Evolutionary conservation across 2,797 vertebrate genomes (phyloP).

Genomic region (Ctenopoma kingsleyae): DNA sequence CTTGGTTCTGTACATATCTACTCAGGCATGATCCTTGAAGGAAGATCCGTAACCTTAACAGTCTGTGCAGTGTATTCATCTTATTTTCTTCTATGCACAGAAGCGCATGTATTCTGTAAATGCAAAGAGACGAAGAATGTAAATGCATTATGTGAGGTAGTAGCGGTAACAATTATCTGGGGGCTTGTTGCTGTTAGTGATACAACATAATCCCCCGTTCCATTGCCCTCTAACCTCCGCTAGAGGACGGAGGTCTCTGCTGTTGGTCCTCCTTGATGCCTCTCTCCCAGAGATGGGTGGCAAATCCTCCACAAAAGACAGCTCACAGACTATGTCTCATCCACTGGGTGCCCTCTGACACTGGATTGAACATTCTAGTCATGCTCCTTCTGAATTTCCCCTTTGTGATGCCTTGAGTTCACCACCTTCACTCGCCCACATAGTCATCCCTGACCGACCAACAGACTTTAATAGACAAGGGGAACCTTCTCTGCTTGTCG

Average conservation of each 20-base stretch:
- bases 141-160: neutral
- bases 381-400: constrained; percentile 70
- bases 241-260: constrained; percentile 39
- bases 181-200: constrained; percentile 20
- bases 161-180: fast-evolving
- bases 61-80: neutral
- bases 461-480: constrained; percentile 58
- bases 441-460: constrained; percentile 50
- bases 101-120: constrained; percentile 5
- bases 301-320: constrained; percentile 73
- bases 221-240: constrained; percentile 31
- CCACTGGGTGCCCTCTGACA: constrained; percentile 71
- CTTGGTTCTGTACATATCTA: neutral
- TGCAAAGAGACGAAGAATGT: constrained; percentile 11
- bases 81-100: neutral
- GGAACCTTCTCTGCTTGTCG: constrained; percentile 28
- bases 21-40: neutral
- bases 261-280: constrained; percentile 55
- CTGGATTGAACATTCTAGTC: constrained; percentile 77
- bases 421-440: constrained; percentile 48
- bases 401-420: constrained; percentile 70
- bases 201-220: constrained; percentile 3
- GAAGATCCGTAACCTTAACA: neutral
- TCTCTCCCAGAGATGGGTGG: constrained; percentile 72
- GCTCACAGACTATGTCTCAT: constrained; percentile 70